phyloP scores from a whole-genome alignment of 35 echinoderm and acorn worm species.

The Apostichopus parvimensis region DNA sequence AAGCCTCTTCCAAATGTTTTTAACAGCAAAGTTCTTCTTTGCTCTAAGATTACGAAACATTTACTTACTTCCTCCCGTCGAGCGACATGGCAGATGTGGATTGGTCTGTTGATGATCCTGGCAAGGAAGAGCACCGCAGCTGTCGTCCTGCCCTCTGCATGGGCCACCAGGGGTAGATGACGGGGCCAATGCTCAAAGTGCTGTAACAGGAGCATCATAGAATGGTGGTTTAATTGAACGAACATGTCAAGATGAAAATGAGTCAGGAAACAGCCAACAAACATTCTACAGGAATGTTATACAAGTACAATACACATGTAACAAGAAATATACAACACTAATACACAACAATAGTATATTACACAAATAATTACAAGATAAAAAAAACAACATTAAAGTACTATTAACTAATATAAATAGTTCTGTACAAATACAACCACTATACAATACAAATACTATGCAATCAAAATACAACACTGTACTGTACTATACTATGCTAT shows the following conservation, averaged over 20 bases:
- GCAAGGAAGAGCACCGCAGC: conserved; percentile 94
- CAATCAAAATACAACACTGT: too few species aligned
- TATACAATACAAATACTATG: too few species aligned
- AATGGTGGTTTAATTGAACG: too few species aligned
- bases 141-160: conserved; percentile 90
- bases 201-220: conserved; percentile 36
- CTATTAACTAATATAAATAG: too few species aligned
- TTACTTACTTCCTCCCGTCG: conserved; percentile 84
- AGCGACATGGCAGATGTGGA: conserved; percentile 94
- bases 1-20: too few species aligned
- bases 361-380: too few species aligned
- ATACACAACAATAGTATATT: neutral
- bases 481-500: too few species aligned
- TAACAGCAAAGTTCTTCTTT: too few species aligned
- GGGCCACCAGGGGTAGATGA: conserved; percentile 84
- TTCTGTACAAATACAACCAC: too few species aligned
- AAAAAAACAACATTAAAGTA: too few species aligned
- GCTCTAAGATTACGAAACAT: too few species aligned
- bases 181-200: conserved; percentile 94
- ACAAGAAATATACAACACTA: neutral
- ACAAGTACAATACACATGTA: neutral
- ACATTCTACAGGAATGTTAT: neutral
- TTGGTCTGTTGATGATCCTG: conserved; percentile 69
- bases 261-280: neutral
- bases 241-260: neutral